Percentiles rank a stretch among this genome's conserved stretches.
These are phyloP conservation scores for Mola mola DNA, from an alignment of 2,113 vertebrate genomes.

Conservation along the genomic window DNA sequence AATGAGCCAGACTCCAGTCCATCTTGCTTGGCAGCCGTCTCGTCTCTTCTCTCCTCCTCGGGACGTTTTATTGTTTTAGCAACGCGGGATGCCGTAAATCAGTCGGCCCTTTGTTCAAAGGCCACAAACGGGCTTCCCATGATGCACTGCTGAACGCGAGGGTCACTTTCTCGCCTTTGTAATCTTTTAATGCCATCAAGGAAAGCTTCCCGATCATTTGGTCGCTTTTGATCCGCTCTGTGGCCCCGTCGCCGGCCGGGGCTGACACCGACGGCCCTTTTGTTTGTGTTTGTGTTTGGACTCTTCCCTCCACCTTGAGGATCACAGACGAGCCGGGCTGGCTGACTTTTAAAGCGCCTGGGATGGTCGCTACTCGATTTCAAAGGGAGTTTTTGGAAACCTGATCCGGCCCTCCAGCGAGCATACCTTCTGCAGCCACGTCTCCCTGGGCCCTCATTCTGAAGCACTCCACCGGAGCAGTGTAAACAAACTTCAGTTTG, in stretches of 20 bases:
- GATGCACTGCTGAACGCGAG: constrained; percentile 23
- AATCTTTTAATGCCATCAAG: too few species aligned
- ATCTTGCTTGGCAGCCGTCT: constrained; percentile 61
- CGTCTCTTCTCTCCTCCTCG: constrained; percentile 46
- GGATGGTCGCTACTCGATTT: constrained; percentile 75
- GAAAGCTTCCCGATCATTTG: too few species aligned
- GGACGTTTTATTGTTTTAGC: constrained; percentile 55
- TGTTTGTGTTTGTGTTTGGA: constrained; percentile 59
- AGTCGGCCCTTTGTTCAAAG: constrained; percentile 24
- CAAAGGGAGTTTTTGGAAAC: constrained; percentile 83
- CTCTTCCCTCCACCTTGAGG: constrained; percentile 33
- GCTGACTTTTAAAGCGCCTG: constrained; percentile 51
- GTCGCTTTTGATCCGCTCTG: too few species aligned
- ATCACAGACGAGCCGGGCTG: constrained; percentile 35
- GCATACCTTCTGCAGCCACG: constrained; percentile 63
- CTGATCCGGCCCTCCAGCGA: constrained; percentile 67
- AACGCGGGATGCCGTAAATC: constrained; percentile 52
- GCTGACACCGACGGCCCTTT: too few species aligned
- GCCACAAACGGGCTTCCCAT: too few species aligned
- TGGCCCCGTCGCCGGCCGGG: too few species aligned
- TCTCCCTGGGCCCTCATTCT: constrained; percentile 71
- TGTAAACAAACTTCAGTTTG: constrained; percentile 83
- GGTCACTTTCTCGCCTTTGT: too few species aligned
- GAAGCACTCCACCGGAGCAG: constrained; percentile 80
- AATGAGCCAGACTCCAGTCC: constrained; percentile 70